Evolutionary conservation across 1,140 invertebrate species (phyloP), one percentile per base, ranked within the genome.

Genomic region (Euura lappo): DNA sequence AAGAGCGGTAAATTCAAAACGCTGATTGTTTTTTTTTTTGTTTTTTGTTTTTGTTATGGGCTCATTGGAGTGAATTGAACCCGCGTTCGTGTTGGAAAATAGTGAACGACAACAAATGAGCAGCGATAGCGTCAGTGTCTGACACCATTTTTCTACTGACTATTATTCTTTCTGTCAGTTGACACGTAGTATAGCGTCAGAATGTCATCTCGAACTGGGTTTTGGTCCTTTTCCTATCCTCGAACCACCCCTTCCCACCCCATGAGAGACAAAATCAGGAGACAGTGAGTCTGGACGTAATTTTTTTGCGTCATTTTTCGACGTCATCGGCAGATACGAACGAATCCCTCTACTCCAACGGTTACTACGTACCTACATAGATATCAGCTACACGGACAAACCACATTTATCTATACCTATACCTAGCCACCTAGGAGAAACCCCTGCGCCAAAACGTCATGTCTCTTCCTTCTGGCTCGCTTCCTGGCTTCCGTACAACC

Each of bases 221-320:
- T 28, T 28, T 28, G 28, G 28, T 28, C 28, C 28, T 28, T 28
- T 28, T 28, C 28, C 28, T 28, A 28, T 28, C 28, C 28, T 28
- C 28, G 51, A 60, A 11, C 3, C 51, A 8, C 51, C 51, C 51
- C 13, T 60, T 6, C 8, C 6, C 4, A 60, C 51, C 51, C 51
- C 51, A 11, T 8, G 51, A 60, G 51, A 68, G 66, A 44, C 13
- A 68, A 68, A 68, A 68, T 68, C 28, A 44, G 44, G 81, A 80
- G 82, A 81, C 83, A 72, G 79, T 78, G 80, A 80, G 86, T 84
- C 85, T 87, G 81, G 79, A 78, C 71, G 75, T 72, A 75, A 81
- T 79, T 86, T 83, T 86, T 87, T 87, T 84, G 80, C 78, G 78
- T 86, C 85, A 86, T 86, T 87, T 86, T 81, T 86, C 84, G 83